Conservation (phyloP, 1,140 invertebrate species). For the Drosophila ogumai region DNA sequence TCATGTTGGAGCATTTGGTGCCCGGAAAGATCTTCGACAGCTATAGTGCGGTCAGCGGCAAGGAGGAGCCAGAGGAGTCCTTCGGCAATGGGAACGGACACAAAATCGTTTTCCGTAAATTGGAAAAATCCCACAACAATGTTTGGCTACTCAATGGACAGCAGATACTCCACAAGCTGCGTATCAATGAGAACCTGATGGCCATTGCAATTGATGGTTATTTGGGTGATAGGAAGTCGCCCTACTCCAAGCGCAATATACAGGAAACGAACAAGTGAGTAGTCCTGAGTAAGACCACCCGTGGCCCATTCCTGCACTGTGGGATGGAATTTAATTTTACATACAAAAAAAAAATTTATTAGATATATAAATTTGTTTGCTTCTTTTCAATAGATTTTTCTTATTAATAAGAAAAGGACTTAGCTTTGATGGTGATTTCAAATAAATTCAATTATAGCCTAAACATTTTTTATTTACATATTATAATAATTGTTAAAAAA, state of each 20-base stretch:
- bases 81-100: slow-evolving; percentile 84
- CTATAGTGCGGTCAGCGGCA: slow-evolving; percentile 67
- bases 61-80: slow-evolving; percentile 70
- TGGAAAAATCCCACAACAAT: slow-evolving; percentile 86
- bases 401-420: too few relatives aligned
- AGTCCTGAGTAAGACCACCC: not conserved
- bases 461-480: too few relatives aligned
- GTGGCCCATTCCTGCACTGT: slow-evolving; percentile 4
- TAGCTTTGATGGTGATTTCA: too few relatives aligned
- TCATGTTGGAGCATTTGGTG: slow-evolving; percentile 87
- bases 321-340: not conserved
- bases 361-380: too few relatives aligned
- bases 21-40: slow-evolving; percentile 86
- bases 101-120: slow-evolving; percentile 85
- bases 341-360: not conserved
- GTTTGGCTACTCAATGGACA: slow-evolving; percentile 84
- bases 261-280: slow-evolving; percentile 85
- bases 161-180: slow-evolving; percentile 81
- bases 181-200: slow-evolving; percentile 82
- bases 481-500: too few relatives aligned
- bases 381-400: too few relatives aligned
- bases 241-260: slow-evolving; percentile 84
- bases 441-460: too few relatives aligned
- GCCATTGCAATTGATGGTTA: slow-evolving; percentile 84
- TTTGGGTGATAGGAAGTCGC: slow-evolving; percentile 83